phyloP scores from a whole-genome alignment of 2,888 invertebrate genomes.

The Cartodere bifasciata region DNA sequence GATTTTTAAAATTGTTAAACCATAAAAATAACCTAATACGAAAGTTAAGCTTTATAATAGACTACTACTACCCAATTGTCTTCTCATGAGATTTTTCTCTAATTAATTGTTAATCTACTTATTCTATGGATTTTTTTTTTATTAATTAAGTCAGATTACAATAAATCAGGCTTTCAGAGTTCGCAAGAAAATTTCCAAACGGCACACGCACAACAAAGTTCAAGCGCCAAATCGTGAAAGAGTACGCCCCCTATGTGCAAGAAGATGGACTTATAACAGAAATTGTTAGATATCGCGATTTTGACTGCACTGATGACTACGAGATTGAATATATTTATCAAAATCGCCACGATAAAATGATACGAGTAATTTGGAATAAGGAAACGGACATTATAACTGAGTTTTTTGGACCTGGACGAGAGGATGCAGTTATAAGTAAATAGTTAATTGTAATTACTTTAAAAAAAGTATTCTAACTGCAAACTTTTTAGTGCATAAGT shows the following conservation, averaged over 20 bases:
- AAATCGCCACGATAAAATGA: constrained; percentile 53
- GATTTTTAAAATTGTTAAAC: too few relatives aligned
- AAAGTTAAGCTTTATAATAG: too few relatives aligned
- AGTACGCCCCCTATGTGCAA: constrained; percentile 64
- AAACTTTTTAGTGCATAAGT: constrained; percentile 32
- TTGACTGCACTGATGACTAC: constrained; percentile 37
- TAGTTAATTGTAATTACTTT: constrained; percentile 1
- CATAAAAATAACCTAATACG: too few relatives aligned
- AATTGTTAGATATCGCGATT: constrained; percentile 47
- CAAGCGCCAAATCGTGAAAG: constrained; percentile 61
- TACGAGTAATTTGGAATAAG: constrained; percentile 41
- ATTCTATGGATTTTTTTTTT: constrained; percentile 1
- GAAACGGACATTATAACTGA: constrained; percentile 42
- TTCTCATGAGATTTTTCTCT: not conserved
- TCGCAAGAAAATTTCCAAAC: constrained; percentile 46
- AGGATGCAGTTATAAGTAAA: constrained; percentile 54
- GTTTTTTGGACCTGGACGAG: constrained; percentile 50
- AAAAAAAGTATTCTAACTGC: too few relatives aligned
- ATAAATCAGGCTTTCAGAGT: constrained; percentile 21
- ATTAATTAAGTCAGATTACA: too few relatives aligned
- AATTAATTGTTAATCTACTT: not conserved
- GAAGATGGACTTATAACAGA: constrained; percentile 58
- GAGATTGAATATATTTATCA: constrained; percentile 47
- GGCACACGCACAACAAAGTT: constrained; percentile 54
- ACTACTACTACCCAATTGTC: too few relatives aligned